Percentiles rank a stretch among this genome's conserved stretches.
Evolutionary conservation across 1,140 invertebrate species (phyloP).

Genomic region (Eueides isabella): DNA sequence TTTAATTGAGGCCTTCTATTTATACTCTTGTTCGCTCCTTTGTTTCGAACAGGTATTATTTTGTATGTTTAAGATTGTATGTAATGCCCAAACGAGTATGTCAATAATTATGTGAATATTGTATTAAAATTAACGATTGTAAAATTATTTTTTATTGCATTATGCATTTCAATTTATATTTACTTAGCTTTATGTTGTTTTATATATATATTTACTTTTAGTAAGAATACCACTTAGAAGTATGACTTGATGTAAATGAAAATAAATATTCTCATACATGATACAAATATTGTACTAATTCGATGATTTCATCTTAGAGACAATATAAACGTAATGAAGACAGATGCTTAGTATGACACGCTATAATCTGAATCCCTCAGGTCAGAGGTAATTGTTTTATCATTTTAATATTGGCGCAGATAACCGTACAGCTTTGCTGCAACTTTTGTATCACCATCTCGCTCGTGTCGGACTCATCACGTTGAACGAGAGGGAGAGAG

Average conservation of each 20-base stretch:
- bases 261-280: not conserved
- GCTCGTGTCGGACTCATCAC: slow-evolving; percentile 40
- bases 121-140: not conserved
- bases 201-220: not conserved
- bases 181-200: not conserved
- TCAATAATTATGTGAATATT: not conserved
- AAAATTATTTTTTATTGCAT: not conserved
- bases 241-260: too few relatives aligned
- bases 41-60: slow-evolving; percentile 21
- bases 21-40: slow-evolving; percentile 25
- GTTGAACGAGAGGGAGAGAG: slow-evolving; percentile 47
- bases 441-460: slow-evolving; percentile 51
- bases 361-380: slow-evolving; percentile 33
- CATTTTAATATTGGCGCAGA: slow-evolving; percentile 50
- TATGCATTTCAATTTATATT: not conserved
- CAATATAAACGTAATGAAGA: not conserved
- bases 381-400: slow-evolving; percentile 73
- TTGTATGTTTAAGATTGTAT: slow-evolving; percentile 15
- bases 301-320: not conserved
- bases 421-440: slow-evolving; percentile 46
- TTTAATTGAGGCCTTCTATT: slow-evolving; percentile 33
- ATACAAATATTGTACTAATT: not conserved
- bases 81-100: not conserved
- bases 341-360: not conserved
- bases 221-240: too few relatives aligned